Percentiles rank a stretch among this genome's conserved stretches.
Conservation (phyloP, 1,140 invertebrate species). For the Drosophila biarmipes region DNA sequence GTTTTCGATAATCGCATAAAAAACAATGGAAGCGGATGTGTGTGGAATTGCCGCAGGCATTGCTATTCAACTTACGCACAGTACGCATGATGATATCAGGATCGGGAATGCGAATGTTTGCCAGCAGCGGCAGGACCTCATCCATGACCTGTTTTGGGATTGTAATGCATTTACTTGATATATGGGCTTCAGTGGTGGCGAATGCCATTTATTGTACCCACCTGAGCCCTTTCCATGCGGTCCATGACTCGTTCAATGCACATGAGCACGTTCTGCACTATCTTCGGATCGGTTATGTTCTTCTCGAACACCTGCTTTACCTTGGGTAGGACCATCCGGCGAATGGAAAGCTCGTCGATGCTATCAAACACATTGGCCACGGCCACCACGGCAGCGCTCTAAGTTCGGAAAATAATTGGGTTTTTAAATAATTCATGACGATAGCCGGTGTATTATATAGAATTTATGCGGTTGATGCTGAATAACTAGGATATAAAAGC, state of each 20-base stretch:
- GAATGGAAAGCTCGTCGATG: constrained; percentile 92
- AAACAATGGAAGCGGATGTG: constrained; percentile 19
- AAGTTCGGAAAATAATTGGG: neutral
- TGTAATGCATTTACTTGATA: neutral
- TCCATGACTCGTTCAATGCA: constrained; percentile 92
- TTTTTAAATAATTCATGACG: neutral
- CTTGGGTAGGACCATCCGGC: constrained; percentile 93
- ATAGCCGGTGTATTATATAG: too few species aligned
- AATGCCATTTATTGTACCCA: constrained; percentile 17
- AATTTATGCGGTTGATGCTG: too few species aligned
- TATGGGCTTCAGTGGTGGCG: neutral
- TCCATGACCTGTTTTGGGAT: constrained; percentile 89
- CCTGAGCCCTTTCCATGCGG: constrained; percentile 92
- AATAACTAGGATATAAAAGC: too few species aligned
- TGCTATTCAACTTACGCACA: constrained; percentile 90
- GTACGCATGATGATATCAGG: constrained; percentile 91
- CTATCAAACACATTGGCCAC: constrained; percentile 94
- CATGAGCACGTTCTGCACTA: constrained; percentile 90
- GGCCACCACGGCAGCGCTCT: constrained; percentile 96
- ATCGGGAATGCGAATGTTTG: constrained; percentile 93
- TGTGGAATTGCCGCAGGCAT: constrained; percentile 17
- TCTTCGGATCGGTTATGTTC: constrained; percentile 91
- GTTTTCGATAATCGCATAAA: constrained; percentile 37
- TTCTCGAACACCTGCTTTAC: constrained; percentile 95
- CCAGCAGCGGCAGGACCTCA: constrained; percentile 95